Evolutionary conservation across 2,797 vertebrate species (phyloP).

Genomic region (Mionectes olivaceus): DNA sequence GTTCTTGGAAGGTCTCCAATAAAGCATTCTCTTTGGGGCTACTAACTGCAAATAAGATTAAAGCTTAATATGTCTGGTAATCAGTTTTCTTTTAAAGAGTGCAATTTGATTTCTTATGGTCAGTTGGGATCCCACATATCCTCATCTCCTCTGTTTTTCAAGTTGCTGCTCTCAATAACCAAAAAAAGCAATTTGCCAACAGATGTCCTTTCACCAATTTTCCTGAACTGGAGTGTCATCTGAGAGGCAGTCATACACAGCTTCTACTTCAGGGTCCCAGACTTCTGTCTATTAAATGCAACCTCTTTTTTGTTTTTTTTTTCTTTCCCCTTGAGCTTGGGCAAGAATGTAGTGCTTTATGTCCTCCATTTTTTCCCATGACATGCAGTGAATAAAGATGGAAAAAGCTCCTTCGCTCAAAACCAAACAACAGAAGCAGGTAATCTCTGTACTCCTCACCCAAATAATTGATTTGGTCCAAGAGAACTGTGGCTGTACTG

Average conservation of each 20-base stretch:
- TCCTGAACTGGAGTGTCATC: not conserved
- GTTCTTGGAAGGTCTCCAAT: slow-evolving; percentile 53
- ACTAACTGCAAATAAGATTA: slow-evolving; percentile 68
- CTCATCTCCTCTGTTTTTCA: slow-evolving; percentile 7
- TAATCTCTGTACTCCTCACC: not conserved
- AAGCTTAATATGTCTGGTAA: slow-evolving; percentile 64
- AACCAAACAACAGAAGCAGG: not conserved
- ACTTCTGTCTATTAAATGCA: not conserved
- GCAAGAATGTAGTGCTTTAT: not conserved
- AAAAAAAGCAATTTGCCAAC: slow-evolving; percentile 27
- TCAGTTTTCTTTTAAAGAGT: slow-evolving; percentile 60
- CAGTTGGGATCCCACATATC: slow-evolving; percentile 31
- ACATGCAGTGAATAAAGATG: not conserved
- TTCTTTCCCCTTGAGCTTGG: not conserved
- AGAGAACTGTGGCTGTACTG: not conserved
- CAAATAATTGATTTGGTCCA: not conserved
- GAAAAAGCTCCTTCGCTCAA: not conserved
- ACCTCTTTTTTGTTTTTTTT: not conserved
- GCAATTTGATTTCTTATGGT: slow-evolving; percentile 55
- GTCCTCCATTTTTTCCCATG: not conserved
- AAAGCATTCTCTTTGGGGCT: slow-evolving; percentile 59
- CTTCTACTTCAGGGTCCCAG: not conserved
- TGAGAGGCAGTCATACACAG: not conserved
- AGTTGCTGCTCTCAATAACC: slow-evolving; percentile 5
- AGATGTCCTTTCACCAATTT: slow-evolving; percentile 21